Evolutionary conservation across 2,113 vertebrate genomes (phyloP).

Genomic region (Pseudorectes ferrugineus): DNA sequence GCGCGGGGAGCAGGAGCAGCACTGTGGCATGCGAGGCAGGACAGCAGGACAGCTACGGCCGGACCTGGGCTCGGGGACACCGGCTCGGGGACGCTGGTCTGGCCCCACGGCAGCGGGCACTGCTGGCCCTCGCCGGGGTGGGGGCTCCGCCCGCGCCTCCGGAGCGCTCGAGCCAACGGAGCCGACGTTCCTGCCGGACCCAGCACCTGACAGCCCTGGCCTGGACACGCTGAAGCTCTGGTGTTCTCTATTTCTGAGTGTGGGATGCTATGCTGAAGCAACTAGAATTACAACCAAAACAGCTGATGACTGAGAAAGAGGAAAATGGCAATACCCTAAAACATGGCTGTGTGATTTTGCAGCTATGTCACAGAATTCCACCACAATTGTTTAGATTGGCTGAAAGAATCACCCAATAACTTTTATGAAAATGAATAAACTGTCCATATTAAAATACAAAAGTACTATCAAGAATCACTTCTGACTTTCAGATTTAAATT

Average conservation of each 20-base stretch:
- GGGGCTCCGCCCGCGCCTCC: not conserved
- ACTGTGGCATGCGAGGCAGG: constrained; percentile 72
- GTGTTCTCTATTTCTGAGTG: constrained; percentile 23
- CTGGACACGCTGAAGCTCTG: constrained; percentile 54
- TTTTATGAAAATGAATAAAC: constrained; percentile 73
- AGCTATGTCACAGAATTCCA: constrained; percentile 69
- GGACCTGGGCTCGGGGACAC: not conserved
- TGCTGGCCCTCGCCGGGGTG: not conserved
- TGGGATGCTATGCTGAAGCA: constrained; percentile 41
- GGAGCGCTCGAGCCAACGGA: not conserved
- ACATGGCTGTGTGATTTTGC: constrained; percentile 62
- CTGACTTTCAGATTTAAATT: constrained; percentile 79
- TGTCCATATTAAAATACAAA: constrained; percentile 82
- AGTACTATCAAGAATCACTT: constrained; percentile 79
- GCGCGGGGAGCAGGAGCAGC: constrained; percentile 63
- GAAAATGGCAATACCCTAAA: constrained; percentile 67
- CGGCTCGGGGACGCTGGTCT: not conserved
- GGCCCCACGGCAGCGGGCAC: not conserved
- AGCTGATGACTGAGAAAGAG: constrained; percentile 42
- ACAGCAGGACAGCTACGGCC: constrained; percentile 47
- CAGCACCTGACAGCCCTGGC: constrained; percentile 16
- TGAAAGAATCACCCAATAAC: constrained; percentile 62
- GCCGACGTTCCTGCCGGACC: not conserved
- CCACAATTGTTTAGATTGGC: constrained; percentile 59
- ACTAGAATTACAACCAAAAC: constrained; percentile 57